Evolutionary conservation across 2,797 vertebrate species (phyloP).

Genomic region (Choloepus didactylus): DNA sequence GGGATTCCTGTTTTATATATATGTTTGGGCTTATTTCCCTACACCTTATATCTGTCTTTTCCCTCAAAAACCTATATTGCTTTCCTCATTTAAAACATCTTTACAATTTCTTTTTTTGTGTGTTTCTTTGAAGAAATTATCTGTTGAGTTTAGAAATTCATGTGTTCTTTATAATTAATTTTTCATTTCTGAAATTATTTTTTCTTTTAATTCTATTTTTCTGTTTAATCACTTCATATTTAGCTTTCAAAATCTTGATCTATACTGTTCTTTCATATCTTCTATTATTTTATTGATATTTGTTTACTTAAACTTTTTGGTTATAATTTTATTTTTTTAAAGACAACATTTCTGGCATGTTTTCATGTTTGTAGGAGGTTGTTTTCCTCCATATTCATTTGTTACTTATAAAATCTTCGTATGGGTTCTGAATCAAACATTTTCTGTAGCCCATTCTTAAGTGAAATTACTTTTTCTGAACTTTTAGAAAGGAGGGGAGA

Average conservation of each 20-base stretch:
- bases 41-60: background rate
- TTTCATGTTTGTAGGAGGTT: background rate
- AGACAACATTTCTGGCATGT: background rate
- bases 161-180: background rate
- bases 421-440: background rate
- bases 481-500: background rate
- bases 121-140: conserved; percentile 13
- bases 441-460: background rate
- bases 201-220: background rate
- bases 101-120: background rate
- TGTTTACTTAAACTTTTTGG: background rate
- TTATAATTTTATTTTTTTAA: background rate
- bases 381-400: background rate
- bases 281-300: background rate
- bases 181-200: background rate
- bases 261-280: background rate
- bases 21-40: background rate
- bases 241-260: background rate
- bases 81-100: background rate
- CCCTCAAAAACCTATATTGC: background rate
- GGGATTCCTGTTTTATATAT: background rate
- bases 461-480: background rate
- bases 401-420: background rate
- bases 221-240: background rate
- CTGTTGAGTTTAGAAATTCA: background rate